These are phyloP conservation scores for Stramonita haemastoma DNA, from an alignment of 2,888 invertebrate genomes.

Conservation along the genomic window DNA sequence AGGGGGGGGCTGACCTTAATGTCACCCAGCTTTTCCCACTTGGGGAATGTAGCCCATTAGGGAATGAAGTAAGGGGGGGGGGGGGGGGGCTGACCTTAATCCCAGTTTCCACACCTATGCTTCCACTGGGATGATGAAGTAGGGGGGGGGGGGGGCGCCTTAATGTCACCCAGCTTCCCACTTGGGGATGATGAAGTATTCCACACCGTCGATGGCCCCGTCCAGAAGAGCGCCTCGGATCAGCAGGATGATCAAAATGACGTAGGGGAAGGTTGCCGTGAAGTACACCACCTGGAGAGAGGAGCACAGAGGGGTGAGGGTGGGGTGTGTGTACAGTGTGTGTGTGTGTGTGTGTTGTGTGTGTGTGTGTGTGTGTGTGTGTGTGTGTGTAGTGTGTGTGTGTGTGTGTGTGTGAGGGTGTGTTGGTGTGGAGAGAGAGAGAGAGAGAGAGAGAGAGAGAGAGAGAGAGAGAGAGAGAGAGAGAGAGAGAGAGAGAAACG, in stretches of 20 bases:
- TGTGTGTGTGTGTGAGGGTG: too few species aligned
- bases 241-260: conserved; percentile 66
- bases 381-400: too few species aligned
- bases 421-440: too few species aligned
- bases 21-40: background rate
- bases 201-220: conserved; percentile 69
- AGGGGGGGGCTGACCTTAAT: background rate
- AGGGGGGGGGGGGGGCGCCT: background rate
- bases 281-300: conserved; percentile 72
- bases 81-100: background rate
- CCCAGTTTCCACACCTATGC: too few species aligned
- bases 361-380: too few species aligned
- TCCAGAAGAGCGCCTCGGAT: conserved; percentile 65
- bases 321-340: too few species aligned
- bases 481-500: too few species aligned
- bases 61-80: background rate
- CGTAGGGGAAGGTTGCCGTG: conserved; percentile 71
- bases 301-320: background rate
- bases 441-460: too few species aligned
- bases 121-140: too few species aligned
- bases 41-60: background rate
- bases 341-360: too few species aligned
- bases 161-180: too few species aligned
- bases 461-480: too few species aligned
- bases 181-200: conserved; percentile 67